Conservation (phyloP, 2,113 vertebrate genomes). For the Calidris pygmaea region DNA sequence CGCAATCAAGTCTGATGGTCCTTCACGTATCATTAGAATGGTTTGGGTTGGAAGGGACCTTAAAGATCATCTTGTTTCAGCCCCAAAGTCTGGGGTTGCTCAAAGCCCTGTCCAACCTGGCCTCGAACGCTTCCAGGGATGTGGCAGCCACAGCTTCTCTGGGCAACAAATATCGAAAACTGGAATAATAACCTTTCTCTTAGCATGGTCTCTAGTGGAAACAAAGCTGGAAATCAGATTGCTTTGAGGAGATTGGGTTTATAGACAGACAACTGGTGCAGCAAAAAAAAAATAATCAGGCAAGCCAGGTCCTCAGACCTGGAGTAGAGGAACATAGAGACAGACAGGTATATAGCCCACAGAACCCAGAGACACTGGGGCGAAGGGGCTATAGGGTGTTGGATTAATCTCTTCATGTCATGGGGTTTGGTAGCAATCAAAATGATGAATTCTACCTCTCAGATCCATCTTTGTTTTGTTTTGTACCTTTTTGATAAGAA, state of each 20-base stretch:
- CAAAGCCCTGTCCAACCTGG: too few relatives aligned
- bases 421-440: neutral
- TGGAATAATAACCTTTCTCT: neutral
- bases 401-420: neutral
- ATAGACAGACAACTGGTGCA: neutral
- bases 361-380: neutral
- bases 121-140: too few relatives aligned
- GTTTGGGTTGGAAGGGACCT: too few relatives aligned
- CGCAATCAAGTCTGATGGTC: too few relatives aligned
- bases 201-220: neutral
- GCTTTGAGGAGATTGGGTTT: neutral
- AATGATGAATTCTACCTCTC: neutral
- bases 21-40: too few relatives aligned
- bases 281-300: too few relatives aligned
- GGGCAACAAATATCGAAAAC: neutral
- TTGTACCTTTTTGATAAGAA: fast-evolving
- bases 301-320: neutral
- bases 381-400: fast-evolving
- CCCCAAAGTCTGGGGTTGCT: too few relatives aligned
- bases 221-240: neutral
- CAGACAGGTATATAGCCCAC: too few relatives aligned
- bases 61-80: too few relatives aligned
- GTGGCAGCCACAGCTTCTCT: neutral
- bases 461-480: neutral
- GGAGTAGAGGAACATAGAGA: neutral